A percentile compares a stretch with the other conserved stretches of the same genome.
phyloP scores from a whole-genome alignment of 2,113 vertebrate genomes.

The Pristiophorus japonicus region DNA sequence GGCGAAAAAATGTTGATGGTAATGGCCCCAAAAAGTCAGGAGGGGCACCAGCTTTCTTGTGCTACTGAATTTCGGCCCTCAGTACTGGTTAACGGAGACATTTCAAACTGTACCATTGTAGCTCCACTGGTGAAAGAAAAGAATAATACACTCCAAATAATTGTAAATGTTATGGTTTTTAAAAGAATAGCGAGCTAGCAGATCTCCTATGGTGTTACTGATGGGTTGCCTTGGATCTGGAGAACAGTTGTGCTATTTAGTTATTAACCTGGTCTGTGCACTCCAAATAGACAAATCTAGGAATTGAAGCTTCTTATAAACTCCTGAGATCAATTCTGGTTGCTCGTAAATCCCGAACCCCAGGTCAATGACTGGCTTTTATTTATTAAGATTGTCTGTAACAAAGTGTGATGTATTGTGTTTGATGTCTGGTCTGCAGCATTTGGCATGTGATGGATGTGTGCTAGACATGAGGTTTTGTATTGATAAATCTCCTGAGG shows the following conservation, averaged over 20 bases:
- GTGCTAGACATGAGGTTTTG: not conserved
- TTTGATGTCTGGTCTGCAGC: not conserved
- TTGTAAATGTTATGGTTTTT: not conserved
- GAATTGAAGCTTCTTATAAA: not conserved
- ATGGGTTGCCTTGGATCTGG: not conserved
- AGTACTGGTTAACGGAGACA: not conserved
- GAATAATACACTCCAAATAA: not conserved
- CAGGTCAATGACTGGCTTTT: not conserved
- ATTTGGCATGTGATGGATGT: not conserved
- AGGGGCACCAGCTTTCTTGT: too few species aligned
- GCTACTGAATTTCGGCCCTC: too few species aligned
- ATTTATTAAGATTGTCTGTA: not conserved
- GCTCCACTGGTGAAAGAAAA: not conserved
- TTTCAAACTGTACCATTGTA: conserved; percentile 34
- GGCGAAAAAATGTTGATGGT: too few species aligned
- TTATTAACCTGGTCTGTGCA: not conserved
- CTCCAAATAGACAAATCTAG: not conserved
- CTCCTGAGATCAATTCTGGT: not conserved
- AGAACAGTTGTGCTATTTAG: not conserved
- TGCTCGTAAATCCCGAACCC: not conserved
- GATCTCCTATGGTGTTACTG: not conserved
- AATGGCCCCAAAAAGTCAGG: too few species aligned
- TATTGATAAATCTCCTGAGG: too few species aligned
- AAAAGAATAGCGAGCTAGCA: not conserved
- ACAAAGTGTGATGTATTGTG: not conserved